Conservation (phyloP, 2,797 vertebrate genomes). For the Neopelma chrysocephalum region DNA sequence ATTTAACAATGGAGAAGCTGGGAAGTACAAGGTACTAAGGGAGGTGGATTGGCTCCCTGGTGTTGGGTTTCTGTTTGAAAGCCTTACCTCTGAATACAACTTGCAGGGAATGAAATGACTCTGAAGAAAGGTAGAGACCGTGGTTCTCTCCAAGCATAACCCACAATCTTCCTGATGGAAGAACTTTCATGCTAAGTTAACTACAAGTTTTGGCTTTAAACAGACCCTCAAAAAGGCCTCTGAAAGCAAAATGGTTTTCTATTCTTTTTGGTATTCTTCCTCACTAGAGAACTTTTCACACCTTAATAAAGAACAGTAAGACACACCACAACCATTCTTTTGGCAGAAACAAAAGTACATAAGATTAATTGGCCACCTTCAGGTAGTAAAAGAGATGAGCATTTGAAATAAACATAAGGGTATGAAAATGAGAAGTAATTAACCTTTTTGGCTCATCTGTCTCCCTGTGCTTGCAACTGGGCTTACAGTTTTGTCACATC, state of each 20-base stretch:
- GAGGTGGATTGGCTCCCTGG: background rate
- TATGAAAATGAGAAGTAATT: conserved; percentile 65
- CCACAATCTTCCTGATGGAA: background rate
- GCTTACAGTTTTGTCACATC: conserved; percentile 16
- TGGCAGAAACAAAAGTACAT: background rate
- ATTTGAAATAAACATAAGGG: conserved; percentile 65
- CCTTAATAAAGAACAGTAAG: background rate
- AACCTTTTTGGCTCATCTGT: conserved; percentile 52
- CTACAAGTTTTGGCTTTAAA: background rate
- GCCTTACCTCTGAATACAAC: background rate
- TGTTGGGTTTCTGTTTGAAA: background rate
- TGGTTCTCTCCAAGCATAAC: background rate
- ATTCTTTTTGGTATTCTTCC: background rate
- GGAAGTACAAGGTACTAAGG: background rate
- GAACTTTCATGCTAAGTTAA: background rate
- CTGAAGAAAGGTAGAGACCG: background rate
- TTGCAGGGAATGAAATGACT: background rate
- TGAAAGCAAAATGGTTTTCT: background rate
- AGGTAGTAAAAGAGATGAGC: conserved; percentile 19
- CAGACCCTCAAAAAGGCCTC: background rate
- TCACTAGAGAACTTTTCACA: background rate
- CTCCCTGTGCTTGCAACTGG: background rate
- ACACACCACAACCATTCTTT: background rate
- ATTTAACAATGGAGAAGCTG: background rate
- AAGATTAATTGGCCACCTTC: conserved; percentile 63